Base-by-base conservation (phyloP, 1,140 invertebrate species). In the Bemisia tabaci region DNA sequence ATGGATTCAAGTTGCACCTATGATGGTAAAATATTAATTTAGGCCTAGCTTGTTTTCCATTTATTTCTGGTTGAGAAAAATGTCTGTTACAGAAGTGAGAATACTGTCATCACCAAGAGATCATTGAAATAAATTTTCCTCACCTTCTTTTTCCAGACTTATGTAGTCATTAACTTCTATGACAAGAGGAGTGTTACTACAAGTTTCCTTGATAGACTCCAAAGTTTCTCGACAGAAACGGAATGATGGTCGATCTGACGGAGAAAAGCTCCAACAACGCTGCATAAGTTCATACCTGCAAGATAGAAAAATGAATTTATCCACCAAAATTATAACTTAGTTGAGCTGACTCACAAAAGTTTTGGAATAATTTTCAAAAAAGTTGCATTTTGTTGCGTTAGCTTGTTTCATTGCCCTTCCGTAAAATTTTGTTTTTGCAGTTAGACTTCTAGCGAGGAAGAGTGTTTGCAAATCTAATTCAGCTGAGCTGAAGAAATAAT, bases 221-320 rank as follows among this genome's bases (percentile, higher is more conserved):
- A 93, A 78, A 21, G 84, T 79, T 69, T 85, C 82, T 23, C 90
- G 77, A 73, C 89, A 91, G 67, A 86, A 83, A 61, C 84, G 84
- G 75, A 95, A 94, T 23, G 84, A 87, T 12, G 91, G 91, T 60
- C 92, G 79, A 67, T 86, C 82, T 68, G 86, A 84, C 0, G 89
- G 84, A 69, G 82, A 81, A 68, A 86, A 88, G 70, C 81, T 83
- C 91, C 91, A 94, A 77, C 91, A 93, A 70, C 85, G 81, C 39
- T 86, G 74, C 80, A 94, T 89, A 24, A 93, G 77, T 63, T 84
- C 77, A 77, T 90, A 88, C 59, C 90, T 92, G 72, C n/a, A 79
- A 77, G 64, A 48, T n/a, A 70, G 67, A 68, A 62, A n/a, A 22
- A 9, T 11, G 60, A 22, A 11, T 12, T 62, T 62, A 11, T 22